Evolutionary conservation across 2,113 vertebrate genomes (phyloP), one percentile per base, ranked within the genome.

Genomic region (Gila orcuttii): DNA sequence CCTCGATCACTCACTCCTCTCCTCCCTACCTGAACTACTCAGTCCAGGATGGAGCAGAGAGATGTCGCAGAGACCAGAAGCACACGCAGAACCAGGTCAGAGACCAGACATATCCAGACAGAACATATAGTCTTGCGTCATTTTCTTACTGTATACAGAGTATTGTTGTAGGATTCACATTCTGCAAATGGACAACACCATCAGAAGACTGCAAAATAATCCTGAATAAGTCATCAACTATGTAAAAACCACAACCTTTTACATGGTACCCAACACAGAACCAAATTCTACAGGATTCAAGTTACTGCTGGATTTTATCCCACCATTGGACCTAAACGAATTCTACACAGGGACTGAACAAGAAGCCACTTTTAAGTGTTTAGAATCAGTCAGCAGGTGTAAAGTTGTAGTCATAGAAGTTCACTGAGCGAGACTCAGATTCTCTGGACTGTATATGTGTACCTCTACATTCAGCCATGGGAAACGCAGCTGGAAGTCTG

Each of bases 401-500:
- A 45, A 74, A 74, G 69, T 17, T 11, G 15, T 8, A n/a, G 52
- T 39, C 23, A 5, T n/a, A 62, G 73, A 75, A 39, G 12, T 71
- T 83, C 21, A 69, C 21, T 71, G 42, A 69, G 9, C 62, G 7
- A 69, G 25, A 52, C 42, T 13, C 66, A 42, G 10, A 59, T 73
- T 36, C 23, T 83, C 52, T 57, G 82, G 19, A 83, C 66, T 73
- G 50, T 73, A 42, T 83, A 57, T 79, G n/a, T 33, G 50, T 77
- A 39, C 52, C 45, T 82, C 9, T 76, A 89, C 91, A 92, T 75
- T 87, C 87, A 86, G 73, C 85, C 81, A 97, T 97, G 96, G 96
- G 96, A 60, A 97, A 97, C 71, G 95, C 96, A 71, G 95, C 96
- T n/a, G 96, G 96, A 47, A 94, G 94, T 77, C 64, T 93, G 36